Base-by-base conservation (phyloP, 53 echinoderm and acorn worm genomes). In the Hippasteria phrygiana region DNA sequence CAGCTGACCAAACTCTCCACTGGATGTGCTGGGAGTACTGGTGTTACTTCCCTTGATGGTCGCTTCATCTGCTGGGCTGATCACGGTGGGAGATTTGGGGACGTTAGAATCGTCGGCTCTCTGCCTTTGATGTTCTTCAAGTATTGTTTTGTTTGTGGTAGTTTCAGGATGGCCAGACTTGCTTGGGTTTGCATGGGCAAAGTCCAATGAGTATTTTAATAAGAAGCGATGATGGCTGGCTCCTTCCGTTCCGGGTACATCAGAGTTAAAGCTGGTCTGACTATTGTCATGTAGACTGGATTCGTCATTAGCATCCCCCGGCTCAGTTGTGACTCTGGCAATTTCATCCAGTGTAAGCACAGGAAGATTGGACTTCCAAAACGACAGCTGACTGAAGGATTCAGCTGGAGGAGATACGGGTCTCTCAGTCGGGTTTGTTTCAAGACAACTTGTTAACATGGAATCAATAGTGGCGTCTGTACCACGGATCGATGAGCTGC, bases 1-100 rank as follows among this genome's bases (percentile, higher is more conserved):
- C 26, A 89, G 69, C 79, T 78, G 79, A 33, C 79, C 71, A 53
- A 66, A 38, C 40, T 89, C 89, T 16, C 53, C 78, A 54, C 89
- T 89, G 70, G 89, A 79, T 17, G 89, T 89, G 71, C 89, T 89
- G 36, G 89, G 89, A n/a, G 89, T 89, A 28, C 89, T 89, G 24
- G 89, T 22, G 37, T 67, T 79, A 47, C 89, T 89, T 0, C 46
- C 81, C 64, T 66, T 81, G 1, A 41, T 20, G 22, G 11, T 39
- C n/a, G 27, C 59, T 28, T 45, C 64, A 64, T 81, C 81, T 2
- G 32, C 13, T 16, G 63, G 62, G 64, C 81, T 81, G 46, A 64
- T 63, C 12, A 65, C 34, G 11, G 79, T 62, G 22, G 89, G 55
- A 24, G 78, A 79, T 35, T 88, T 37, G n/a, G 72, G 72, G 20